These are phyloP conservation scores for Calliphora vicina DNA, from an alignment of 1,140 invertebrate genomes.

Conservation along the genomic window DNA sequence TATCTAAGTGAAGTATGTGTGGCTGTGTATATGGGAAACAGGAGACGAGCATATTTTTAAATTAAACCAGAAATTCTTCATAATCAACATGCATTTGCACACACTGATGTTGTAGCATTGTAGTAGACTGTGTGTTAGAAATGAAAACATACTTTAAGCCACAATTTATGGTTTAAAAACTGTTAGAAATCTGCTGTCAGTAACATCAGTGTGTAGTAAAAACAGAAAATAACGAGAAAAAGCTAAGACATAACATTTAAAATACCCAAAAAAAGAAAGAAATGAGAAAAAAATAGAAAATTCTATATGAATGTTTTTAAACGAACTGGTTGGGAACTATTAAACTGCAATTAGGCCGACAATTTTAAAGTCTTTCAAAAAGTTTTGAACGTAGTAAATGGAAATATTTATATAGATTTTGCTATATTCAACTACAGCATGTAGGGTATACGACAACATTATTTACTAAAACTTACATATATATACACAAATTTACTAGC, in stretches of 20 bases:
- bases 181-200: constrained; percentile 4
- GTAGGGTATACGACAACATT: neutral
- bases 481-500: neutral
- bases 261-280: neutral
- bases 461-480: neutral
- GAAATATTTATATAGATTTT: no score
- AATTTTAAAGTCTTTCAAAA: neutral
- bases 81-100: neutral
- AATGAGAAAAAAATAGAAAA: neutral
- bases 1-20: neutral
- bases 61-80: constrained; percentile 1
- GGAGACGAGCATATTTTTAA: neutral
- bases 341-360: neutral
- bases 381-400: neutral
- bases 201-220: neutral
- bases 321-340: no score
- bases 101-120: neutral
- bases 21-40: neutral
- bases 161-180: constrained; percentile 5
- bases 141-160: neutral
- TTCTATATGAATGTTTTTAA: neutral
- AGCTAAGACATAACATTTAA: neutral
- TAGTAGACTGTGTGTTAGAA: neutral
- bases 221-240: neutral
- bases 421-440: neutral